These are phyloP conservation scores for Camptogramma bilineatum DNA, from an alignment of 2,888 invertebrate species.

Conservation along the genomic window DNA sequence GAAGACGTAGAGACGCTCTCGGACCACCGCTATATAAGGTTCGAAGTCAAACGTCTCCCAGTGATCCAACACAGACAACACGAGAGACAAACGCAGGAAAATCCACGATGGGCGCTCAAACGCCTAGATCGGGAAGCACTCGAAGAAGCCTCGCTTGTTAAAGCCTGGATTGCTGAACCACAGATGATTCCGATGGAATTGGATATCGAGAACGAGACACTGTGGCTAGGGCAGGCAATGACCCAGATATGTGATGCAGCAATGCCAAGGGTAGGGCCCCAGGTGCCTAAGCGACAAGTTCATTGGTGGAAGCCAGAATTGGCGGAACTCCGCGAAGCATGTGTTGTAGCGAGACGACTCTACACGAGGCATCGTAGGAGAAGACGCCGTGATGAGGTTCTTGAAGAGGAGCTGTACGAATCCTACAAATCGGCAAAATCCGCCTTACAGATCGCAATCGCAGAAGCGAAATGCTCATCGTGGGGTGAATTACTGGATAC, in stretches of 20 bases:
- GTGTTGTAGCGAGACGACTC: conserved; percentile 4
- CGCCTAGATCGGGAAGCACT: background rate
- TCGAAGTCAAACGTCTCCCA: background rate
- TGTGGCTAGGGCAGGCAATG: too few relatives aligned
- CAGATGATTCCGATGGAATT: too few relatives aligned
- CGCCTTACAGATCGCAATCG: background rate
- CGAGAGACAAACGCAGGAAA: too few relatives aligned
- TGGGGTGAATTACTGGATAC: conserved; percentile 3
- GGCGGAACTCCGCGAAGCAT: background rate
- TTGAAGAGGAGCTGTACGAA: background rate
- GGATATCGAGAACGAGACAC: too few relatives aligned
- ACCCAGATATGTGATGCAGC: background rate
- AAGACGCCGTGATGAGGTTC: background rate
- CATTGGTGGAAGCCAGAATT: conserved; percentile 3
- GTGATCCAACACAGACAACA: background rate
- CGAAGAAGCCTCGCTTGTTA: conserved; percentile 1
- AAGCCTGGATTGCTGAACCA: background rate
- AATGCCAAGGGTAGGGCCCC: background rate
- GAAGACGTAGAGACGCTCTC: background rate
- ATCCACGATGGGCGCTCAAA: background rate
- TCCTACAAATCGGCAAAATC: background rate
- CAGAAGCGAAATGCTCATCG: background rate
- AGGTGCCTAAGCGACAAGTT: background rate
- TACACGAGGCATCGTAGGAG: background rate
- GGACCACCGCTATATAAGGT: conserved; percentile 4